Evolutionary conservation across 2,888 invertebrate species (phyloP).

Genomic region (Linyphia triangularis): DNA sequence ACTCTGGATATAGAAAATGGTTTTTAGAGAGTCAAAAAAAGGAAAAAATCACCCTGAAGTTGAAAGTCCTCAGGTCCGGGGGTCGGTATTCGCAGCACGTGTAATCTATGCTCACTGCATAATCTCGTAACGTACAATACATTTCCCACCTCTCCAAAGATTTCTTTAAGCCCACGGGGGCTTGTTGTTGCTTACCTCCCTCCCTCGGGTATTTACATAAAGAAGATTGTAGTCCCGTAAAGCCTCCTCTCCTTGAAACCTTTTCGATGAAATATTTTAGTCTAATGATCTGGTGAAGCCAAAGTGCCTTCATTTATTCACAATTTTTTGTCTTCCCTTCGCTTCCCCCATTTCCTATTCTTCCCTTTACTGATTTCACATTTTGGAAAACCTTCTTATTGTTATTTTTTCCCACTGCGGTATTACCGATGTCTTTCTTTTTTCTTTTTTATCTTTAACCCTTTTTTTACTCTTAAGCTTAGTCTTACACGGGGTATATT

Average conservation of each 20-base stretch:
- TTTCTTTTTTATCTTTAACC: conserved; percentile 20
- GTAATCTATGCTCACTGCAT: conserved; percentile 72
- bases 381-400: conserved; percentile 57
- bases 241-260: conserved; percentile 50
- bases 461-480: conserved; percentile 70
- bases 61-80: conserved; percentile 30
- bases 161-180: conserved; percentile 68
- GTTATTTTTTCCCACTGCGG: conserved; percentile 34
- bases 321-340: conserved; percentile 34
- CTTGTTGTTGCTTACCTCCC: conserved; percentile 56
- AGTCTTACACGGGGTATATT: conserved; percentile 66
- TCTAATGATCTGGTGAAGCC: conserved; percentile 71
- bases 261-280: conserved; percentile 74
- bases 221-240: conserved; percentile 71
- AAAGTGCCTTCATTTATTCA: conserved; percentile 71
- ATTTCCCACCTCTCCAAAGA: conserved; percentile 49
- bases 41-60: conserved; percentile 9
- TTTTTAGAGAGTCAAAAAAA: not conserved
- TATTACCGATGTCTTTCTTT: conserved; percentile 68
- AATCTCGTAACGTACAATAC: conserved; percentile 66
- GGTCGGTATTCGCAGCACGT: conserved; percentile 66
- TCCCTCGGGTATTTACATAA: conserved; percentile 72
- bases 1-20: conserved; percentile 34
- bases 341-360: not conserved
- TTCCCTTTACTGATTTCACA: conserved; percentile 67